Evolutionary conservation across 2,797 vertebrate species (phyloP).

Genomic region (Pogoniulus pusillus): DNA sequence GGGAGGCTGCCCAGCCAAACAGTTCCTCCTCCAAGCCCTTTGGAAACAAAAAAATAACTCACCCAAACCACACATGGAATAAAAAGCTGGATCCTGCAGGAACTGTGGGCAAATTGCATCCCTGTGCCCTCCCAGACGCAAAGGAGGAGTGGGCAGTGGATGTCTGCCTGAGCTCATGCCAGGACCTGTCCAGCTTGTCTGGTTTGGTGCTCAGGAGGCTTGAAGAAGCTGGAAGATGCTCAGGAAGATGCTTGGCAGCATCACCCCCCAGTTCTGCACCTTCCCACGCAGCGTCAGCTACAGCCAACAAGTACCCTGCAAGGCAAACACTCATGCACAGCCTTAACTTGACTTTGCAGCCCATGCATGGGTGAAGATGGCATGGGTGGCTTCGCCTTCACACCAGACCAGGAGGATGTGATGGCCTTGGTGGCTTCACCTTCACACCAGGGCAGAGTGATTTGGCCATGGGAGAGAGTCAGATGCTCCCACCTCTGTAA

Average conservation of each 20-base stretch:
- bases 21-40: background rate
- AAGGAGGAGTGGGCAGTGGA: background rate
- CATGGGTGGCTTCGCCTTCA: background rate
- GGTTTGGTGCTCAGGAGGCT: background rate
- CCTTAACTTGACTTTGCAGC: background rate
- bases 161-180: background rate
- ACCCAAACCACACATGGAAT: background rate
- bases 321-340: background rate
- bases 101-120: background rate
- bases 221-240: background rate
- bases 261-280: background rate
- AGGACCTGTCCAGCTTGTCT: background rate
- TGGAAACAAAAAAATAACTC: no score
- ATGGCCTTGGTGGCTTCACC: no score
- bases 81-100: background rate
- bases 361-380: background rate
- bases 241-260: background rate
- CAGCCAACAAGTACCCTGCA: accelerated
- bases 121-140: background rate
- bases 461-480: background rate
- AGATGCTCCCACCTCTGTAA: background rate
- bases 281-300: accelerated
- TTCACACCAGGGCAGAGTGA: background rate
- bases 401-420: background rate
- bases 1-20: background rate